Base-by-base conservation (phyloP, 2,113 vertebrate genomes). In the Neolamprologus devosi region DNA sequence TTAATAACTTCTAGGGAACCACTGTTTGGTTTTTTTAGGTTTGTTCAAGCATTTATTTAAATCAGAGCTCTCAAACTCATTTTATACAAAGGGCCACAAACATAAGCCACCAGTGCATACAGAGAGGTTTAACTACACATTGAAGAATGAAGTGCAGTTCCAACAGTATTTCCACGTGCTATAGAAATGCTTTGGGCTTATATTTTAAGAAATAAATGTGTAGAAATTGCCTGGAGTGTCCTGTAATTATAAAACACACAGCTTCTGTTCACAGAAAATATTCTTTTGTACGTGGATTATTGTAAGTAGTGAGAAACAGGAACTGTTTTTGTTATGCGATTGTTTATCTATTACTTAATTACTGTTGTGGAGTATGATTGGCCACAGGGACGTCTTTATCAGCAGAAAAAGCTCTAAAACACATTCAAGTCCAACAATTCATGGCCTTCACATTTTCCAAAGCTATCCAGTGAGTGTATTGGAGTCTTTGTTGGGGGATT, bases 261-360 rank as follows among this genome's bases (percentile, higher is more conserved):
- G 6, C 3, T 63, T 63, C 58, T 63, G 17, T 63, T 63, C 58
- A 63, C 30, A 63, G 58, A 35, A 12, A 63, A 63, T 35, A 63
- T 63, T n/a, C 4, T 35, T 35, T 65, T 65, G 30, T 65, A n/a
- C 0, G 30, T n/a, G 60, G 60, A 35, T 11, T 35, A 35, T 35
- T 65, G 60, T 65, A 65, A 65, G 30, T n/a, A 37, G 58, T 63
- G 58, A 35, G 9, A 65, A 65, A 65, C 30, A 2, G 60, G 60
- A 65, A 65, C 30, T 1, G 17, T 5, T 63, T 35, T 35, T 35
- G 17, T 63, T 63, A 37, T 65, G 60, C 17, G 0, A 65, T 65
- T 65, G 30, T 65, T 37, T 65, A n/a, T 37, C 6, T 65, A 65
- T 37, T 65, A 65, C 30, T 65, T 65, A 65, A 65, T 65, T 65